Conservation (phyloP, 2,888 invertebrate genomes). For the Buathra laborator region DNA sequence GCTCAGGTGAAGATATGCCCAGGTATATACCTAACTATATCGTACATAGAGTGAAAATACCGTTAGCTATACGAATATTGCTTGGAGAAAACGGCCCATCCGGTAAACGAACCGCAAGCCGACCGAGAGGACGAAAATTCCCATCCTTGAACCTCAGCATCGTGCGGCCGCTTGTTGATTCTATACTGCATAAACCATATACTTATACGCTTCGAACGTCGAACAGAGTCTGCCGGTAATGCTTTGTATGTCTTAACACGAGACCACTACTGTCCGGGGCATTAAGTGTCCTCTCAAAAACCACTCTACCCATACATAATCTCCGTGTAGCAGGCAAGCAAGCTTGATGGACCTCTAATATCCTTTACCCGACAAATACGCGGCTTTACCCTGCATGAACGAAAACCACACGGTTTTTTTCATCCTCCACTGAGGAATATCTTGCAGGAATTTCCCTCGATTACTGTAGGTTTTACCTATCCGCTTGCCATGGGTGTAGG, state of each 20-base stretch:
- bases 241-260: slow-evolving; percentile 80
- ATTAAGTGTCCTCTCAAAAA: slow-evolving; percentile 80
- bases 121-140: slow-evolving; percentile 73
- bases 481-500: not conserved
- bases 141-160: slow-evolving; percentile 65
- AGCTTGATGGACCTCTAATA: slow-evolving; percentile 63
- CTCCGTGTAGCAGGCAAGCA: slow-evolving; percentile 46
- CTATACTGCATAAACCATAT: slow-evolving; percentile 47
- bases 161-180: slow-evolving; percentile 68
- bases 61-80: slow-evolving; percentile 68
- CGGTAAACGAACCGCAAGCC: slow-evolving; percentile 78
- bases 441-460: not conserved
- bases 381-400: slow-evolving; percentile 35
- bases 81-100: slow-evolving; percentile 56
- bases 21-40: slow-evolving; percentile 25
- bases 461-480: slow-evolving; percentile 6
- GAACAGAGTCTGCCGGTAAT: slow-evolving; percentile 72
- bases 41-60: slow-evolving; percentile 53
- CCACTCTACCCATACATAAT: slow-evolving; percentile 72
- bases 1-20: not conserved
- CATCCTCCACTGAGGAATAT: not conserved
- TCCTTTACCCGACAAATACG: slow-evolving; percentile 56
- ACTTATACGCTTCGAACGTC: slow-evolving; percentile 70
- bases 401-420: slow-evolving; percentile 59
- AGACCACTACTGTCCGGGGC: slow-evolving; percentile 77